Base-by-base conservation (phyloP, 1,140 invertebrate genomes). In the Bombus confusus region DNA sequence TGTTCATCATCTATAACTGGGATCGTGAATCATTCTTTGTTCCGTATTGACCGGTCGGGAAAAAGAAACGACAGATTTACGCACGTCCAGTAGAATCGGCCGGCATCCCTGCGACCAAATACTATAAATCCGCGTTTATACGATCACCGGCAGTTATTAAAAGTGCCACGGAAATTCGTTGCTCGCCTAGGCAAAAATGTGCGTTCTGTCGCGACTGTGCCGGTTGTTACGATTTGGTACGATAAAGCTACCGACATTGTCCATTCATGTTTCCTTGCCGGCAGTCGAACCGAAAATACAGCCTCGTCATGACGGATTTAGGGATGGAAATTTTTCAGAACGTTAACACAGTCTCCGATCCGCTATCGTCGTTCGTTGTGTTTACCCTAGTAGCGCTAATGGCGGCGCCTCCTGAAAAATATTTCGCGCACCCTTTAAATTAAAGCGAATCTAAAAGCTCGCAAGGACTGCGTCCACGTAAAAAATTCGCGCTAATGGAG, bases 111-210 rank as follows among this genome's bases (percentile, higher is more conserved):
- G 1, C 8, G 47, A 22, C 6, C n/a, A 18, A 80, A 73, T 52
- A 64, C 83, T 79, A 80, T 85, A 85, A 85, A 85, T 85, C 37
- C 76, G 68, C 76, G 68, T 80, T 80, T 73, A 80, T 85, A 80
- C 83, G 83, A 85, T 79, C 76, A 80, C 83, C 68, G 83, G 83
- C 76, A 80, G 83, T 80, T 85, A 85, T 85, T 85, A 85, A 85
- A 85, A 85, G 68, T 64, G 76, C 39, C 18, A 64, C 15, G 66
- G 66, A 52, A 39, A 77, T 73, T 62, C 34, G 73, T 28, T 10
- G 62, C 34, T 18, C 13, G 5, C n/a, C 15, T 31, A 31, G n/a
- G 2, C 6, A n/a, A 62, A 62, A 62, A 62, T 12, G n/a, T 12
- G 59, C 59, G 28, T n/a, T n/a, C 28, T 39, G 80, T 18, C 41